phyloP scores from a whole-genome alignment of 2,888 invertebrate species.

The Beris chalybata region DNA sequence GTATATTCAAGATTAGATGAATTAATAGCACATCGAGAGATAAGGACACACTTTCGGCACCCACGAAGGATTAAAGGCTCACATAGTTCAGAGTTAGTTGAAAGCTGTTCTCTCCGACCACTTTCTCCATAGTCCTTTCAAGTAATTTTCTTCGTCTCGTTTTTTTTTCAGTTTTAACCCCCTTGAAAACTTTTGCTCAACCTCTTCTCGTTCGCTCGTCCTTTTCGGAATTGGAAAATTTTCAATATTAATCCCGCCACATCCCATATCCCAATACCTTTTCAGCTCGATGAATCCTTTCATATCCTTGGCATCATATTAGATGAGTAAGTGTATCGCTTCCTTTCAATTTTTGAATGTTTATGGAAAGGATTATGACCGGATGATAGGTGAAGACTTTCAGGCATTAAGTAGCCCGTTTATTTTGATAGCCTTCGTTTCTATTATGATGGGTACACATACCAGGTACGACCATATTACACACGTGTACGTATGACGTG shows the following conservation, averaged over 20 bases:
- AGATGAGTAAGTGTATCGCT: conserved; percentile 13
- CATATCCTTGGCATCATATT: not conserved
- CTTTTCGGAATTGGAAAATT: no score
- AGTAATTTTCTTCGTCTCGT: not conserved
- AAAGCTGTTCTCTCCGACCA: not conserved
- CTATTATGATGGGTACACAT: not conserved
- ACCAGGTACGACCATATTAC: no score
- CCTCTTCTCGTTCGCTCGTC: no score
- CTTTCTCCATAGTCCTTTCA: no score
- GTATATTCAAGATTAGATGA: conserved; percentile 11
- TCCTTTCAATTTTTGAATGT: conserved; percentile 27
- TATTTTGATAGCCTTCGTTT: conserved; percentile 11
- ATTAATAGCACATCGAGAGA: conserved; percentile 24
- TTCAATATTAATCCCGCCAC: not conserved
- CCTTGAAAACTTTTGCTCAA: no score
- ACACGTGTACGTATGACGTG: no score
- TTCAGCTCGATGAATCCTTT: not conserved
- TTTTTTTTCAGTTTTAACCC: not conserved
- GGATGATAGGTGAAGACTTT: conserved; percentile 15
- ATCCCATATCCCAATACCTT: not conserved
- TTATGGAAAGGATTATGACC: conserved; percentile 23
- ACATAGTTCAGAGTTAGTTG: not conserved
- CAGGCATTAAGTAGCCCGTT: conserved; percentile 18
- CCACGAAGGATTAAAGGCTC: not conserved
- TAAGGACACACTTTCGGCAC: conserved; percentile 19